Evolutionary conservation across 2,113 vertebrate species (phyloP).

Genomic region (Lagopus leucura): DNA sequence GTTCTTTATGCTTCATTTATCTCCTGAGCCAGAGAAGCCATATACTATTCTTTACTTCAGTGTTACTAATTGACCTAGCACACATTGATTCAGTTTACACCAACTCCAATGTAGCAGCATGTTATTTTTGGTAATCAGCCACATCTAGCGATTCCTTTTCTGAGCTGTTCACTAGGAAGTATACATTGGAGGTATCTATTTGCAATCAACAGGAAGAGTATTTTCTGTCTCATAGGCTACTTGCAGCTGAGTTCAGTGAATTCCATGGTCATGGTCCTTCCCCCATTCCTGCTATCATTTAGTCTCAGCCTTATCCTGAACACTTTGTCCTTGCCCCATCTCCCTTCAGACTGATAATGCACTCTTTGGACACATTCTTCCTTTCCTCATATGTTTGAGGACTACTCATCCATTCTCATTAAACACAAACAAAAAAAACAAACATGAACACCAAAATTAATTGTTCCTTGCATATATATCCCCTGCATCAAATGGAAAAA

Average conservation of each 20-base stretch:
- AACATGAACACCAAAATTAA: neutral
- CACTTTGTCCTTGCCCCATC: neutral
- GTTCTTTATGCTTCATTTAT: neutral
- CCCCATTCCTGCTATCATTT: neutral
- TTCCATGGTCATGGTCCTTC: neutral
- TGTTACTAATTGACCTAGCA: neutral
- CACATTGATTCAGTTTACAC: neutral
- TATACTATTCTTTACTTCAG: neutral
- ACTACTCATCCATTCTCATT: neutral
- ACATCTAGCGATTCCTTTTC: neutral
- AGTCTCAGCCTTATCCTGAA: neutral
- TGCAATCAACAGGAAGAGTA: neutral
- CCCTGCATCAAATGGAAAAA: neutral
- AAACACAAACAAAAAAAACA: neutral
- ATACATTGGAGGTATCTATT: neutral
- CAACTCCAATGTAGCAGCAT: neutral
- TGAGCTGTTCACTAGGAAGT: neutral
- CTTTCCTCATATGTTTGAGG: neutral
- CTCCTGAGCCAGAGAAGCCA: neutral
- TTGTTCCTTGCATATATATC: too few relatives aligned
- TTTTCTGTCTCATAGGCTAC: neutral
- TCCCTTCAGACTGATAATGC: neutral
- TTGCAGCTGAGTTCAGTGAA: neutral
- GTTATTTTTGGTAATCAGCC: neutral
- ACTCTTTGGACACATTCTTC: fast-evolving